phyloP scores from a whole-genome alignment of 2,113 vertebrate species.

The Saguinus midas region DNA sequence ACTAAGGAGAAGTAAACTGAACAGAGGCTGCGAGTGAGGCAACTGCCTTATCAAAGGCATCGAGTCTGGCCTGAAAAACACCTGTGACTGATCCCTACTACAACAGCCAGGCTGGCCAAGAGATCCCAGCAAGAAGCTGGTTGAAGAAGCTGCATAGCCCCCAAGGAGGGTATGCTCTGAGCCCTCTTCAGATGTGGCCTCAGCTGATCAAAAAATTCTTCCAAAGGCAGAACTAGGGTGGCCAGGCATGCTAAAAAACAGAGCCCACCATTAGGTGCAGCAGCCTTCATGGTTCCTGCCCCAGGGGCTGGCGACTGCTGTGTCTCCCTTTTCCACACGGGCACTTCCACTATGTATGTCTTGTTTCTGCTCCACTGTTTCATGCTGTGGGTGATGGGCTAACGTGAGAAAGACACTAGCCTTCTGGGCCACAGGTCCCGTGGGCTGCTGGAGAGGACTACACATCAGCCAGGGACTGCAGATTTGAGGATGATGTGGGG shows the following conservation, averaged over 20 bases:
- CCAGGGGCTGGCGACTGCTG: neutral
- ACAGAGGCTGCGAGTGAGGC: neutral
- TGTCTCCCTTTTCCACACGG: neutral
- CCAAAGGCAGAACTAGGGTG: neutral
- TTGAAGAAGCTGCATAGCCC: neutral
- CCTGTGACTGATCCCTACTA: neutral
- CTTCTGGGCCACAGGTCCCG: neutral
- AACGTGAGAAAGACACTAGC: neutral
- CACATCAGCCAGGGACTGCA: neutral
- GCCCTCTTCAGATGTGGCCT: neutral
- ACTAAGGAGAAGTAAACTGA: neutral
- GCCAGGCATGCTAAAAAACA: neutral
- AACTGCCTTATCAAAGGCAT: neutral
- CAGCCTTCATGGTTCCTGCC: neutral
- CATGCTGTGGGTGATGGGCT: neutral
- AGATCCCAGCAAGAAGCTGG: neutral
- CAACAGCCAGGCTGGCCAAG: neutral
- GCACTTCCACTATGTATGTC: neutral
- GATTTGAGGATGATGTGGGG: neutral
- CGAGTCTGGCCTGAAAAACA: neutral
- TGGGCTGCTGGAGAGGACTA: neutral
- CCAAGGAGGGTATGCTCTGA: accelerated
- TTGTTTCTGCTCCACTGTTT: neutral
- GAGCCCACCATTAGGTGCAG: neutral
- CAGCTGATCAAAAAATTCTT: neutral